phyloP scores from a whole-genome alignment of 2,888 invertebrate genomes.

The Phrixothrix hirtus region DNA sequence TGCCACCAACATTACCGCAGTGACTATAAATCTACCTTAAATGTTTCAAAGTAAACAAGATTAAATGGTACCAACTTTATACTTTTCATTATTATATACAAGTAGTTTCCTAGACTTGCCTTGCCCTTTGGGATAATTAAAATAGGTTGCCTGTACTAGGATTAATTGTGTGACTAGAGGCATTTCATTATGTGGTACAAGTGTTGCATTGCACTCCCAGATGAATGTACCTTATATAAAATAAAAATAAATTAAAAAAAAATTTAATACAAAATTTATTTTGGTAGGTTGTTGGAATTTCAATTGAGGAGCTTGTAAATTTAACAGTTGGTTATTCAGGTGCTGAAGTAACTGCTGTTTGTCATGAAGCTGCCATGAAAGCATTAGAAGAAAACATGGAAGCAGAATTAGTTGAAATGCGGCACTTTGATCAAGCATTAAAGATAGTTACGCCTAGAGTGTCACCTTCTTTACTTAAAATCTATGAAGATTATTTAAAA shows the following conservation, averaged over 20 bases:
- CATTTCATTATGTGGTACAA: background rate
- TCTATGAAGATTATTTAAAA: constrained; percentile 59
- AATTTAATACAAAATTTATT: no score
- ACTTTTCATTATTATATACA: no score
- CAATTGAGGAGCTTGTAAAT: constrained; percentile 67
- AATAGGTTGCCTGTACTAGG: no score
- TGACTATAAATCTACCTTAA: no score
- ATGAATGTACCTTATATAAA: no score
- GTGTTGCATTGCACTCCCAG: background rate
- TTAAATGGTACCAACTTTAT: no score
- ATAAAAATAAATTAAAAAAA: no score
- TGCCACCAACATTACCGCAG: no score
- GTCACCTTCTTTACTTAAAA: constrained; percentile 66
- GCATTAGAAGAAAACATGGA: constrained; percentile 78
- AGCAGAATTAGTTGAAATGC: constrained; percentile 63
- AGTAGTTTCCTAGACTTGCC: no score
- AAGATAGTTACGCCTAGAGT: constrained; percentile 76
- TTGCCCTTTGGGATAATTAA: no score
- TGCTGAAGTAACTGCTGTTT: constrained; percentile 88
- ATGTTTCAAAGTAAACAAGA: no score
- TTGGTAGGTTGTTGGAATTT: constrained; percentile 60
- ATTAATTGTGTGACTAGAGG: background rate
- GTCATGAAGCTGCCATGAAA: constrained; percentile 87
- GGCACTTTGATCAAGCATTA: constrained; percentile 77
- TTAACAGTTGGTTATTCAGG: constrained; percentile 86